Evolutionary conservation across 2,797 vertebrate genomes (phyloP).

Genomic region (Anableps anableps): DNA sequence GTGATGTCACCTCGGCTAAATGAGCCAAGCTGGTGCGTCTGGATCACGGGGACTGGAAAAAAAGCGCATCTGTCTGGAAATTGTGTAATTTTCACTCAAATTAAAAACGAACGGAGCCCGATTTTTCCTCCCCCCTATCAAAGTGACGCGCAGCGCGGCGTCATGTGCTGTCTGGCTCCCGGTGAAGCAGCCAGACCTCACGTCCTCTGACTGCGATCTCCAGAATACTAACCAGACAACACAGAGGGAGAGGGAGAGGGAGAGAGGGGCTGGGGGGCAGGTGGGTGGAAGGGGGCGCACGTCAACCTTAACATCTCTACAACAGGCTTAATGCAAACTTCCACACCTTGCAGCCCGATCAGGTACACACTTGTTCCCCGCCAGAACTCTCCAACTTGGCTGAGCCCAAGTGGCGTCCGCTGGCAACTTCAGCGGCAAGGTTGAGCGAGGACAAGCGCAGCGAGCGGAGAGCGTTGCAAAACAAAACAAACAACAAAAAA

Average conservation of each 20-base stretch:
- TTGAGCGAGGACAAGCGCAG: slow-evolving; percentile 67
- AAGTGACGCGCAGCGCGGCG: slow-evolving; percentile 71
- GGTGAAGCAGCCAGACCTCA: slow-evolving; percentile 76
- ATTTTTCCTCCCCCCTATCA: slow-evolving; percentile 25
- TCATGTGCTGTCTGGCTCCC: slow-evolving; percentile 75
- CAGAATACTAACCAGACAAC: slow-evolving; percentile 77
- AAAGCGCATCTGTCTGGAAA: slow-evolving; percentile 43
- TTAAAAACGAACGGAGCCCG: slow-evolving; percentile 37
- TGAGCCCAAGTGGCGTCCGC: slow-evolving; percentile 60
- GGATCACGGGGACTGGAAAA: slow-evolving; percentile 47
- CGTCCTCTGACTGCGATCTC: slow-evolving; percentile 74
- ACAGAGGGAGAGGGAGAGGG: neutral
- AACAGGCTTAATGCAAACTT: slow-evolving; percentile 69
- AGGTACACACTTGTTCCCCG: slow-evolving; percentile 64
- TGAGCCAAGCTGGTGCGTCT: slow-evolving; percentile 68
- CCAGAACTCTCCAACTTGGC: slow-evolving; percentile 60
- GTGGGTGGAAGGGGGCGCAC: slow-evolving; percentile 45
- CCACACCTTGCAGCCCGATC: slow-evolving; percentile 64
- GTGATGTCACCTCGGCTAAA: slow-evolving; percentile 72
- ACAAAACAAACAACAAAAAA: neutral
- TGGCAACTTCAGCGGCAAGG: slow-evolving; percentile 73
- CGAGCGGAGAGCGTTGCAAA: slow-evolving; percentile 28
- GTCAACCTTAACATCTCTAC: slow-evolving; percentile 78
- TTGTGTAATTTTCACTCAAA: slow-evolving; percentile 23
- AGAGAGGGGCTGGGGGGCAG: neutral